Percentiles rank a stretch among this genome's conserved stretches.
These are phyloP conservation scores for Bombus sylvicola DNA, from an alignment of 1,140 invertebrate species.

Conservation along the genomic window DNA sequence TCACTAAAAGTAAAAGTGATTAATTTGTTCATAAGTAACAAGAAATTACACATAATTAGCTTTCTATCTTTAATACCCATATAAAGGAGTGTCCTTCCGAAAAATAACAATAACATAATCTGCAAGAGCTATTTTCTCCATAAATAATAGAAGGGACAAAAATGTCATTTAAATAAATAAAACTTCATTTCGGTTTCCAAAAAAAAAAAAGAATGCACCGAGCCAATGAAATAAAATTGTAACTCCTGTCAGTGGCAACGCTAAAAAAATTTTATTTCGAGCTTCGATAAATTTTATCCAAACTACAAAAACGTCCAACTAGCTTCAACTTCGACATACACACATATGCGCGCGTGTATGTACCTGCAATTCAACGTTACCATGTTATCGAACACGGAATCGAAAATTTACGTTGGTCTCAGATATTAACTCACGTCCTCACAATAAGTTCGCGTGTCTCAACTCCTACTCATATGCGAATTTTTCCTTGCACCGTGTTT, in stretches of 20 bases:
- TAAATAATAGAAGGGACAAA: too few relatives aligned
- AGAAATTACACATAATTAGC: too few relatives aligned
- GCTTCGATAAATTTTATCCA: slow-evolving; percentile 31
- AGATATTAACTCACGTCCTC: neutral
- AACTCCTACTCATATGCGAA: neutral
- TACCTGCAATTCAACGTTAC: neutral
- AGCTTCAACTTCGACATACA: neutral
- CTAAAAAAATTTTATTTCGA: slow-evolving; percentile 45
- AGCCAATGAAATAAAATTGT: slow-evolving; percentile 4
- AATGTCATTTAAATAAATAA: neutral
- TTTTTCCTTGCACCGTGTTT: neutral
- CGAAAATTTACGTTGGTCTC: neutral
- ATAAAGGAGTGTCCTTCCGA: too few relatives aligned
- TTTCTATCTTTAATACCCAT: too few relatives aligned
- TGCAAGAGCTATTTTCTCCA: too few relatives aligned
- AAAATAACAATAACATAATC: too few relatives aligned
- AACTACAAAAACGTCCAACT: neutral
- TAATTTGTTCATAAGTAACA: too few relatives aligned
- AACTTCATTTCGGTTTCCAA: neutral
- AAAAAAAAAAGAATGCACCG: neutral
- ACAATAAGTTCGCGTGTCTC: neutral
- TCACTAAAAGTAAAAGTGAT: too few relatives aligned
- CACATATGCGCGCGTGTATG: too few relatives aligned
- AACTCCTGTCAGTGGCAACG: slow-evolving; percentile 30
- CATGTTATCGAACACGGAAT: neutral